phyloP scores from a whole-genome alignment of 2,888 invertebrate genomes.

The Pachliopta kotzebuea region DNA sequence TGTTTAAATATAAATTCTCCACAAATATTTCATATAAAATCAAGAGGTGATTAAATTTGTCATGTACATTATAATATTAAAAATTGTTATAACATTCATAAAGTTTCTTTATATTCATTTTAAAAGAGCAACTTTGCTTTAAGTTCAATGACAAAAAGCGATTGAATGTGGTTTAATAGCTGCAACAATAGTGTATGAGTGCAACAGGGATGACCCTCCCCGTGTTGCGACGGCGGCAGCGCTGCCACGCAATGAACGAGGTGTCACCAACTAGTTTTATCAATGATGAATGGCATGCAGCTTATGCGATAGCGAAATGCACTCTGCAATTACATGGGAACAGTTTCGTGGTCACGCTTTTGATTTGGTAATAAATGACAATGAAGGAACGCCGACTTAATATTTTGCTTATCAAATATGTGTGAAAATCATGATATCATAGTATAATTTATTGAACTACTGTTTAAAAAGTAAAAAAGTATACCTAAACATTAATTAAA shows the following conservation, averaged over 20 bases:
- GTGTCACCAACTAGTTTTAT: constrained; percentile 63
- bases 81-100: background rate
- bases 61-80: background rate
- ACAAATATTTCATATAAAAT: too few species aligned
- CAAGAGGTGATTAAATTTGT: too few species aligned
- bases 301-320: constrained; percentile 25
- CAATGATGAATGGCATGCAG: constrained; percentile 56
- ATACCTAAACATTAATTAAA: too few species aligned
- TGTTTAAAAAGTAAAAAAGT: background rate
- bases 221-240: constrained; percentile 19
- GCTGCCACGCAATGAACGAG: constrained; percentile 48
- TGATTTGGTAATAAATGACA: constrained; percentile 3
- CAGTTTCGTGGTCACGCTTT: constrained; percentile 23
- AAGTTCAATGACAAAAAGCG: constrained; percentile 11
- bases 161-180: constrained; percentile 26
- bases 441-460: background rate
- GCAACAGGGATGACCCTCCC: constrained; percentile 31
- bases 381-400: background rate
- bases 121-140: background rate
- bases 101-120: background rate
- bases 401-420: background rate
- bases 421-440: background rate
- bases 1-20: too few species aligned
- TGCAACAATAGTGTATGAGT: constrained; percentile 25
- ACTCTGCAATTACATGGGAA: constrained; percentile 26